A percentile compares a stretch with the other conserved stretches of the same genome.
Conservation (phyloP, 2,113 vertebrate genomes). For the Neofelis nebulosa region DNA sequence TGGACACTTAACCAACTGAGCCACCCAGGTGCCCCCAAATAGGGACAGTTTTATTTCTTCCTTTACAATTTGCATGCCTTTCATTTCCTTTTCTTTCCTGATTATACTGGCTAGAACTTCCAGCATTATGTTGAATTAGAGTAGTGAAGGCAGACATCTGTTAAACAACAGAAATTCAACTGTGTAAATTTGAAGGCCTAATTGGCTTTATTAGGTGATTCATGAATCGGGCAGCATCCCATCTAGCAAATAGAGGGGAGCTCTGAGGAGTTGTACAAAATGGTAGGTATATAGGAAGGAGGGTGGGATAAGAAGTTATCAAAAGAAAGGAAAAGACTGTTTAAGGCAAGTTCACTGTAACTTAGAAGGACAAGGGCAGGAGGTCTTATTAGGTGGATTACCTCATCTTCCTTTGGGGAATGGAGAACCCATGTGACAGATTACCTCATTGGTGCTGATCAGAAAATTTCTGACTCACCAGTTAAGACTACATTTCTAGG, state of each 20-base stretch:
- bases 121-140: not conserved
- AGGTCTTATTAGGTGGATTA: not conserved
- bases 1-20: too few species aligned
- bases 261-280: not conserved
- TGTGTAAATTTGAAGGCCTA: not conserved
- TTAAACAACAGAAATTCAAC: not conserved
- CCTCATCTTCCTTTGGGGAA: not conserved
- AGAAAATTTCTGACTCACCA: not conserved
- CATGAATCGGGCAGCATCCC: not conserved
- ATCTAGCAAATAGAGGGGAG: not conserved
- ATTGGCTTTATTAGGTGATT: not conserved
- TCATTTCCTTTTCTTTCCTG: not conserved
- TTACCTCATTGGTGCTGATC: not conserved
- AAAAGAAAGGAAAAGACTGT: not conserved
- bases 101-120: not conserved
- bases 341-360: not conserved
- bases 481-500: not conserved
- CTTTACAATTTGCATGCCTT: not conserved
- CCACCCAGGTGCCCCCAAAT: not conserved
- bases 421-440: not conserved
- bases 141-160: not conserved
- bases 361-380: not conserved
- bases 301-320: not conserved
- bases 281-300: not conserved
- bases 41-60: not conserved